These are phyloP conservation scores for Mustelus asterias DNA, from an alignment of 2,113 vertebrate species.

Conservation along the genomic window DNA sequence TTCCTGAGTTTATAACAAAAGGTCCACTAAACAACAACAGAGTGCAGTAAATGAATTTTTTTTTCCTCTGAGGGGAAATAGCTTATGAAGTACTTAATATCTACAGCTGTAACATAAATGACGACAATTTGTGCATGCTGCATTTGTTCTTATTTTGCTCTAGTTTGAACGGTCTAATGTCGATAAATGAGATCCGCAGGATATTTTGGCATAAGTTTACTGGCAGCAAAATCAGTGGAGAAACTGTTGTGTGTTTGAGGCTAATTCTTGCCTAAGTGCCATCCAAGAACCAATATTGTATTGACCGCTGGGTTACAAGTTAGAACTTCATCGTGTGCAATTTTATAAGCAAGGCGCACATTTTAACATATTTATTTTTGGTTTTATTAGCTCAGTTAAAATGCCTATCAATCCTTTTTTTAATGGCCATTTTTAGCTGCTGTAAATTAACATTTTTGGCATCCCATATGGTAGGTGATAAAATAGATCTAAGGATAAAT, in stretches of 20 bases:
- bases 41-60: not conserved
- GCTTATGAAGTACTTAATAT: not conserved
- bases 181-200: not conserved
- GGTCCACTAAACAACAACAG: not conserved
- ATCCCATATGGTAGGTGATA: constrained; percentile 52
- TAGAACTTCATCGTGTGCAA: not conserved
- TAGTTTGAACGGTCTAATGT: not conserved
- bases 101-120: not conserved
- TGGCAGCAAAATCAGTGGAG: not conserved
- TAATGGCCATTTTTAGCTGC: constrained; percentile 46
- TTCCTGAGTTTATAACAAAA: not conserved
- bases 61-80: not conserved
- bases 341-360: not conserved
- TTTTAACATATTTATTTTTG: constrained; percentile 41
- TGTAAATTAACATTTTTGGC: constrained; percentile 50
- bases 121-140: not conserved
- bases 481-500: constrained; percentile 61
- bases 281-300: not conserved
- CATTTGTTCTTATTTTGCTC: not conserved
- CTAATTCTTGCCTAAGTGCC: not conserved
- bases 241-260: not conserved
- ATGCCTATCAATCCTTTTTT: constrained; percentile 53
- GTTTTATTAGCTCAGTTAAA: constrained; percentile 52
- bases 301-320: not conserved
- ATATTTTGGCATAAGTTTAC: not conserved